Percentiles rank a stretch among this genome's conserved stretches.
Evolutionary conservation across 2,797 vertebrate genomes (phyloP).

Genomic region (Hipposideros larvatus): DNA sequence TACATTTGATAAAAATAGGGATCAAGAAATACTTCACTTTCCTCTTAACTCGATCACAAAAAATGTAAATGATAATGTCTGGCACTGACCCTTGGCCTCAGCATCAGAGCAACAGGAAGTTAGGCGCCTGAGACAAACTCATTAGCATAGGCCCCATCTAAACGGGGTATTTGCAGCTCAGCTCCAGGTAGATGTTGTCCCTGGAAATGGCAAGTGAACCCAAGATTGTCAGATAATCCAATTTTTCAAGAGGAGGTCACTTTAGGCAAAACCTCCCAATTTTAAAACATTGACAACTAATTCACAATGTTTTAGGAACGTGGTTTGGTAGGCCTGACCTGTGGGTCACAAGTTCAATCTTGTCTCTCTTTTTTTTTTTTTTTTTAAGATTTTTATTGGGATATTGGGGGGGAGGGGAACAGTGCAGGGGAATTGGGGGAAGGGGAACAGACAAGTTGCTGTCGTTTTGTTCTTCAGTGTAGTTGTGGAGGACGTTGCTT

Average conservation of each 20-base stretch:
- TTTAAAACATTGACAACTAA: background rate
- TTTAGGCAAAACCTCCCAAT: background rate
- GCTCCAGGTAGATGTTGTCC: background rate
- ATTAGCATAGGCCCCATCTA: background rate
- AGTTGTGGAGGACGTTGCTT: too few relatives aligned
- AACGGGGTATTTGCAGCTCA: background rate
- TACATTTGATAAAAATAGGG: background rate
- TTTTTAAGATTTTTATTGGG: too few relatives aligned
- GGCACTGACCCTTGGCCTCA: background rate
- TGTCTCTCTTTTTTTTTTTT: too few relatives aligned
- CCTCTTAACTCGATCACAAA: background rate
- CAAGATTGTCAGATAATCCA: background rate
- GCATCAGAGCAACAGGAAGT: background rate
- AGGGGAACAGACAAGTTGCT: too few relatives aligned
- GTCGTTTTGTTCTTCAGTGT: too few relatives aligned
- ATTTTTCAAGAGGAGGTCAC: background rate
- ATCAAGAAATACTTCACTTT: constrained; percentile 5
- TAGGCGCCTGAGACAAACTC: background rate
- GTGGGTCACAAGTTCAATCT: background rate
- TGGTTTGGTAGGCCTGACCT: background rate
- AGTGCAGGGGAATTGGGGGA: too few relatives aligned
- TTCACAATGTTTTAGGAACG: background rate
- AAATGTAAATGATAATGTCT: background rate
- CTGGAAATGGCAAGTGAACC: background rate
- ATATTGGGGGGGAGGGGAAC: too few relatives aligned